Evolutionary conservation across 2,113 vertebrate species (phyloP).

Genomic region (Phocoena sinus): DNA sequence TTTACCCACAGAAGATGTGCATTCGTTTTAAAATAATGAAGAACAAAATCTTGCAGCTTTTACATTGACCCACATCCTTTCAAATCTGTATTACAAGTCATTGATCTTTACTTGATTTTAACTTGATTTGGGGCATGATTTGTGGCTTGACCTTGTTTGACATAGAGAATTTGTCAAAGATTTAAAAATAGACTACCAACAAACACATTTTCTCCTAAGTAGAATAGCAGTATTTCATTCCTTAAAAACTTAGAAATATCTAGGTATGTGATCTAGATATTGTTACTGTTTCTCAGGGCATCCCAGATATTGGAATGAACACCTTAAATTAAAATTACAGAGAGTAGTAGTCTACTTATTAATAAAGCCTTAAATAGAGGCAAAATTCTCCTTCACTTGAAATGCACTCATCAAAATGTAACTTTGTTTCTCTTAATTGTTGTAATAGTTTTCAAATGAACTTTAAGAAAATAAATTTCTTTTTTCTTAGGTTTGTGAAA

Average conservation of each 20-base stretch:
- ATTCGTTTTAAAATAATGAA: constrained; percentile 68
- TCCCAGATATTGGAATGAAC: not conserved
- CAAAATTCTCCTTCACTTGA: not conserved
- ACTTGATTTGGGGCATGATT: constrained; percentile 72
- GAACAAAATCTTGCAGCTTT: constrained; percentile 63
- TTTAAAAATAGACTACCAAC: constrained; percentile 71
- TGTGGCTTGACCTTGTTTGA: constrained; percentile 84
- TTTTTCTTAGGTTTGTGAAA: not conserved
- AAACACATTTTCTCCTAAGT: constrained; percentile 42
- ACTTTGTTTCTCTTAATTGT: constrained; percentile 17
- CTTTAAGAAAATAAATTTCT: not conserved
- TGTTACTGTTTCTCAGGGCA: constrained; percentile 15
- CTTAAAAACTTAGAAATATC: constrained; percentile 50
- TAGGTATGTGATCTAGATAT: not conserved
- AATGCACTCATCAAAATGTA: not conserved
- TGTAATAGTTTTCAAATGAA: not conserved
- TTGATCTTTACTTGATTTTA: constrained; percentile 81
- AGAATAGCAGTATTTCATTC: constrained; percentile 58
- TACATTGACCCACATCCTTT: constrained; percentile 89
- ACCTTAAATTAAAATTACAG: constrained; percentile 21
- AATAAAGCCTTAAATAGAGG: not conserved
- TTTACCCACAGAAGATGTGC: constrained; percentile 62
- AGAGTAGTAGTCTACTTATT: not conserved
- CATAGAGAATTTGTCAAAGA: constrained; percentile 65
- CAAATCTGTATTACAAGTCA: constrained; percentile 82